These are phyloP conservation scores for Leptinotarsa undecemlineata DNA, from an alignment of 1,140 invertebrate species.

Conservation along the genomic window DNA sequence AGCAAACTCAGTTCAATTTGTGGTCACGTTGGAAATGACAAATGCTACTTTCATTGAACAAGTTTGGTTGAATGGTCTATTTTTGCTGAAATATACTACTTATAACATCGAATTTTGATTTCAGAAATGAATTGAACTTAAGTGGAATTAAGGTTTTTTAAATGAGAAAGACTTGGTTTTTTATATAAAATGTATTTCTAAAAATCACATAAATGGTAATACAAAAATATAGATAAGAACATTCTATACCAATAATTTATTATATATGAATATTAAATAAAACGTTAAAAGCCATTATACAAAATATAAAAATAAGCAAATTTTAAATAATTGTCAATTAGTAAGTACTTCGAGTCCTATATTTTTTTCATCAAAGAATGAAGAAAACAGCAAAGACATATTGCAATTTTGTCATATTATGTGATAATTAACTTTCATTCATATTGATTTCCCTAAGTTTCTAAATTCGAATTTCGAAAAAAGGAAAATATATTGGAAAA, in stretches of 20 bases:
- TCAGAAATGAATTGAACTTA: no score
- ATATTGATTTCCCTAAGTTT: no score
- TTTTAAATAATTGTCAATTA: neutral
- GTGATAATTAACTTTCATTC: no score
- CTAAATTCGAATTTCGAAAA: no score
- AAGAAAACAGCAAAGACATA: no score
- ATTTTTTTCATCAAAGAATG: neutral
- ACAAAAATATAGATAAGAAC: constrained; percentile 24
- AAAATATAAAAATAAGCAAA: constrained; percentile 20
- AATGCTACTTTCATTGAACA: neutral
- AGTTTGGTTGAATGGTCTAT: no score
- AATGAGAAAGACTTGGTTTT: neutral
- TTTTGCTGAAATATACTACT: no score
- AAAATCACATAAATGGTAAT: constrained; percentile 37
- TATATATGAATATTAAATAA: neutral
- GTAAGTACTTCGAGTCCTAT: neutral
- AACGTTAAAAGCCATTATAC: neutral
- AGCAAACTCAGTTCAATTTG: constrained; percentile 31
- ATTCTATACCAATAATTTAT: constrained; percentile 7
- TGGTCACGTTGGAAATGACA: constrained; percentile 1
- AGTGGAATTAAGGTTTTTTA: no score
- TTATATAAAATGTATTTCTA: constrained; percentile 21
- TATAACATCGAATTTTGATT: no score
- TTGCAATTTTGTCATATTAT: no score
- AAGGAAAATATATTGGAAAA: constrained; percentile 1